Conservation (phyloP, 2,888 invertebrate genomes). For the Leucozona laternaria region DNA sequence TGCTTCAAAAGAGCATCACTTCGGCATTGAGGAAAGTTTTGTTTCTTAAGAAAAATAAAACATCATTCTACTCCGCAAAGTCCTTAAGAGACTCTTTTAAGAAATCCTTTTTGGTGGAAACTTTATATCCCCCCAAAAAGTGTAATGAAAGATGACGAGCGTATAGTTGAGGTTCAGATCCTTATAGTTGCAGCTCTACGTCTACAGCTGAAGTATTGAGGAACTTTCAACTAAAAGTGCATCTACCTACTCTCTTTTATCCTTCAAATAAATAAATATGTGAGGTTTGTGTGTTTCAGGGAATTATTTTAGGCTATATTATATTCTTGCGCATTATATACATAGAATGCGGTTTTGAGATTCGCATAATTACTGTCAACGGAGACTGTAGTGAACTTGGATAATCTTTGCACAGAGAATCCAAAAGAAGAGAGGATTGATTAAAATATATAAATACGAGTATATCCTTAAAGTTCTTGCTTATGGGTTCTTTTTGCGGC, state of each 20-base stretch:
- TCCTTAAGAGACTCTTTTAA: conserved; percentile 37
- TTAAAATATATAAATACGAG: conserved; percentile 44
- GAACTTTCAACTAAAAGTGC: conserved; percentile 27
- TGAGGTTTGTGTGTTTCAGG: neutral
- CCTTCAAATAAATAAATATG: neutral
- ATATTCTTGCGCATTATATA: neutral
- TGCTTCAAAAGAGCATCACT: conserved; percentile 63
- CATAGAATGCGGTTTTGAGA: conserved; percentile 27
- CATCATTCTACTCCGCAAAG: conserved; percentile 24
- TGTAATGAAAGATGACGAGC: conserved; percentile 61
- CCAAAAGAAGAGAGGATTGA: conserved; percentile 57
- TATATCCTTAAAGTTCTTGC: conserved; percentile 21
- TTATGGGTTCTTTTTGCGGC: neutral
- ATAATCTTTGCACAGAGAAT: conserved; percentile 52
- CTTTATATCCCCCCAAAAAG: conserved; percentile 56
- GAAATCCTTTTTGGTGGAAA: conserved; percentile 57
- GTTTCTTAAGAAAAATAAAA: conserved; percentile 26
- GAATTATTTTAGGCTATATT: conserved; percentile 34
- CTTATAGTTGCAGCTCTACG: neutral
- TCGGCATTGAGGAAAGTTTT: conserved; percentile 48
- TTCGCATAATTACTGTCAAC: conserved; percentile 57
- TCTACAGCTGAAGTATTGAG: conserved; percentile 3
- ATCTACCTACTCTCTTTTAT: conserved; percentile 19
- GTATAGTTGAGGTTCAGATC: conserved; percentile 29
- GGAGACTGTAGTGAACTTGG: conserved; percentile 28